Base-by-base conservation (phyloP, 1,140 invertebrate genomes). In the Eubasilissa regina region DNA sequence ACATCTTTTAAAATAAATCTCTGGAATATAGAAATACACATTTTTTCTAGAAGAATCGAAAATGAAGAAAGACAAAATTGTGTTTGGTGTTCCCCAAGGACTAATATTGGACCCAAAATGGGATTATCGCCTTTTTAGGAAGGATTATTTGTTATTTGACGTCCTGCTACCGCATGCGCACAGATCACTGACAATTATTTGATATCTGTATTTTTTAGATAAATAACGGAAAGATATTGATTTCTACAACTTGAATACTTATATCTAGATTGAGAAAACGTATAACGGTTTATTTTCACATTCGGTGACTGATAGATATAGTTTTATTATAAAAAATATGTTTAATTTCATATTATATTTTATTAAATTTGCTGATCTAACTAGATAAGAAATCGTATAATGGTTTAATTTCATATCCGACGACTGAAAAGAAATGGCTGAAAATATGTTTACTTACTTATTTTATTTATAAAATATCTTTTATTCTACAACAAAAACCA, bases 141-240 rank as follows among this genome's bases (percentile, higher is more conserved):
- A 82, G 75, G 78, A 82, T 79, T 77, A 77, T 79, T 78, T 68
- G 80, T 79, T 73, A 81, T 79, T 73, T 78, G 77, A 81, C 77
- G 56, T 79, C 74, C 62, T 53, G 25, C 55, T 51, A 64, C 51
- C 17, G 48, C 47, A 73, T 73, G 19, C n/a, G 48, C 21, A 73
- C 25, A 13, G 48, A 73, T 73, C 43, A 68, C 68, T 73, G 15
- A 55, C 19, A 53, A 12, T 12, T 53, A 13, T 73, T 68, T 68
- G 68, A 73, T 73, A 73, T 53, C 68, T 55, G 53, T 21, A 15
- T 73, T 73, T 48, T 68, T 73, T 43, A 73, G 15, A 73, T 51
- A 53, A 73, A 73, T 73, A 73, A 73, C 68, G 68, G 48, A 21
- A 70, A 19, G 11, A 44, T 12, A 44, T 58, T 15, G 25, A 35